Base-by-base conservation (phyloP, 2,888 invertebrate genomes). In the Drosophila mayaguana region DNA sequence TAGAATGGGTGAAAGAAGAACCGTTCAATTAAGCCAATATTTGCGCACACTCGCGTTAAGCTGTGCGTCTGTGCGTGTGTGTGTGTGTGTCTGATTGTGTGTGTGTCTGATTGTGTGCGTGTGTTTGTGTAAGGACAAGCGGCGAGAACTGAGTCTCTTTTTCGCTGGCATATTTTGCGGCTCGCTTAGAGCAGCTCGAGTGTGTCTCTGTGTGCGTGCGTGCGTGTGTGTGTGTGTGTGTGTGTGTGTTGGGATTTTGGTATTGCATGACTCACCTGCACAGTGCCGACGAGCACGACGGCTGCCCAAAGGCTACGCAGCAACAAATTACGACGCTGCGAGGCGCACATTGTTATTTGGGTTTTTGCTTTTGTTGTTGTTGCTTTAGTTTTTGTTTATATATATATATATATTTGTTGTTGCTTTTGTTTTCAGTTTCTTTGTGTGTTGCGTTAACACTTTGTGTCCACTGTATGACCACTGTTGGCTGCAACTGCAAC, bases 1-100 rank as follows among this genome's bases (percentile, higher is more conserved):
- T 36, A 45, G 36, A 54, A 28, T 38, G 40, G 43, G 18, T n/a
- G 40, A 42, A 48, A 48, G 32, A 34, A 71, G 73, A 81, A 71
- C 70, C 70, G 80, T 85, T 89, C 88, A 85, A 85, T 89, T 82
- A 89, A 85, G 85, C 80, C 89, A 85, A 85, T 89, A 82, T 88
- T 89, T 85, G 81, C 83, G 88, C 85, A 84, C 79, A 83, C 83
- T 83, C 87, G 81, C 78, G 64, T 66, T 55, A 40, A 40, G 38
- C 43, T 60, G 53, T 40, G 42, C 28, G 45, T 65, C 20, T 62
- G 38, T 63, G 45, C 48, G 53, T 45, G 40, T 22, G 45, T 40
- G 48, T 59, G 63, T 60, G 32, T 43, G 54, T 63, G 42, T 59
- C 22, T 63, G 61, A 40, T 43, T 53, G 25, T 42, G 45, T 48